Evolutionary conservation across 2,113 vertebrate genomes (phyloP), one percentile per base, ranked within the genome.

Genomic region (Silurus meridionalis): DNA sequence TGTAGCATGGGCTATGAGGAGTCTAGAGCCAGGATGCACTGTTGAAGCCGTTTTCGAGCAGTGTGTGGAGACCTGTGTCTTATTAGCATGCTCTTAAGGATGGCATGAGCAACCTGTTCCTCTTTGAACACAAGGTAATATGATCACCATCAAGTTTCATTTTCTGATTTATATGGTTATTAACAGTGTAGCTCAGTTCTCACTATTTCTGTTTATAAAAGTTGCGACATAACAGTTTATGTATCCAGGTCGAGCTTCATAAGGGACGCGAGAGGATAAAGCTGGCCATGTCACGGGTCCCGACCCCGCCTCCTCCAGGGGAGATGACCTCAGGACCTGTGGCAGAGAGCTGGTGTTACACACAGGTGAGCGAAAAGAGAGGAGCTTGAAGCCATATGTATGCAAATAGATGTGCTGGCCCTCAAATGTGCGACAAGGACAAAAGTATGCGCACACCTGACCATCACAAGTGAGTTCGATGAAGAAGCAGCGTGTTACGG

Each of bases 291-390:
- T 99, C 98, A 96, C 97, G 97, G 96, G 97, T 99, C 93, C 97
- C 97, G 92, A 99, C 97, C 95, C 98, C 98, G 94, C 97, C 98
- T 94, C 97, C 98, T 94, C 97, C 97, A 92, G 97, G 97, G 94
- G 98, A 99, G 95, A 99, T 99, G 97, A 97, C 98, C 94, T 97
- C 97, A 91, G 97, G 97, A 92, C 98, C 97, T 15, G 98, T 99
- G 93, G 97, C 98, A 53, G 98, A 99, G 95, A 99, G 97, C 95
- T 99, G 98, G 98, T 99, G 98, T 95, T 99, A 99, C 93, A 99
- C 98, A 83, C 98, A 99, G 95, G 98, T 98, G 86, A 89, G 77
- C 21, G 25, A 23, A 50, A 5, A 37, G 13, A n/a, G 15, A 66
- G 3, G 52, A 37, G 13, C 15, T 25, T 64, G 63, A 2, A 25